Percentiles rank a stretch among this genome's conserved stretches.
phyloP scores from a whole-genome alignment of 2,888 invertebrate genomes.

The Drosophila kanekoi region DNA sequence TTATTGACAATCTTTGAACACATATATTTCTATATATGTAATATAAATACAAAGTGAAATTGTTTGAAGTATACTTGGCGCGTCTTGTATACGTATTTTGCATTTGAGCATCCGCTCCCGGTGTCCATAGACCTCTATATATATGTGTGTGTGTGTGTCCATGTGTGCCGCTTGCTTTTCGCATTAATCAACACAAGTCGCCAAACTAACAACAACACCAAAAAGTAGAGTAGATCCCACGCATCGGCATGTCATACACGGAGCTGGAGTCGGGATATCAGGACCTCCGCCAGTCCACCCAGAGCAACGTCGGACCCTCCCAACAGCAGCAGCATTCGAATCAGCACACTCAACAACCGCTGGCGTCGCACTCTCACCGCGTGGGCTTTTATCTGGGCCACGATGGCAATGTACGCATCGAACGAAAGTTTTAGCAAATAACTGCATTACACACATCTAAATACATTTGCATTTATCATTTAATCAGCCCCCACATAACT shows the following conservation, averaged over 20 bases:
- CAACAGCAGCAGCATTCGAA: slow-evolving; percentile 43
- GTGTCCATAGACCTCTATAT: slow-evolving; percentile 11
- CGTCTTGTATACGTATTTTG: slow-evolving; percentile 16
- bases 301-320: slow-evolving; percentile 39
- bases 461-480: background rate
- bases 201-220: slow-evolving; percentile 24
- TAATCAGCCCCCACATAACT: background rate
- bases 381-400: slow-evolving; percentile 90
- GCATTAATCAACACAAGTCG: slow-evolving; percentile 20
- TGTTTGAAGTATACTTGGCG: slow-evolving; percentile 10
- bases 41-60: slow-evolving; percentile 2
- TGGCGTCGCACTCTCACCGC: slow-evolving; percentile 55
- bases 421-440: slow-evolving; percentile 17
- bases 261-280: slow-evolving; percentile 97
- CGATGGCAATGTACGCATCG: slow-evolving; percentile 87
- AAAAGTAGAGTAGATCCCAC: slow-evolving; percentile 1
- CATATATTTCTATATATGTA: background rate
- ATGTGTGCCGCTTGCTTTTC: slow-evolving; percentile 29
- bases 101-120: slow-evolving; percentile 16
- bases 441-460: background rate
- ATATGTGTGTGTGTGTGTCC: slow-evolving; percentile 13
- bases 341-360: slow-evolving; percentile 38
- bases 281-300: slow-evolving; percentile 87
- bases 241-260: slow-evolving; percentile 92
- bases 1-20: background rate